These are phyloP conservation scores for Deroplatys truncata DNA, from an alignment of 2,888 invertebrate species.

Conservation along the genomic window DNA sequence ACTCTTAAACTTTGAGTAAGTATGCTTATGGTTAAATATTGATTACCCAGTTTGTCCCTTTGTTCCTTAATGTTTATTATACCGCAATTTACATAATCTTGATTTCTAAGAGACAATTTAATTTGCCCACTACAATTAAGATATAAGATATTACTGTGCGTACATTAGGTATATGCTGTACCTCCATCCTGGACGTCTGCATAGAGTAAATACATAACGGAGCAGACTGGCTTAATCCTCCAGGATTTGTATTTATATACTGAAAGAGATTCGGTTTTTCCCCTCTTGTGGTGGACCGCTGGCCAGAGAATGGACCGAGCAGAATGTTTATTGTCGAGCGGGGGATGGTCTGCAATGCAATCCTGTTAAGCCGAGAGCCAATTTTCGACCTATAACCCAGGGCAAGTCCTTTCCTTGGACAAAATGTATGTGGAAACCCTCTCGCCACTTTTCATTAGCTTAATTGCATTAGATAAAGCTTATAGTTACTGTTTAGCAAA, in stretches of 20 bases:
- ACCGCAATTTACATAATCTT: no score
- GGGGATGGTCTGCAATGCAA: not conserved
- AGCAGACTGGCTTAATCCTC: not conserved
- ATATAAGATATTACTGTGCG: no score
- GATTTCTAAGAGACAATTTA: no score
- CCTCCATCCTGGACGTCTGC: not conserved
- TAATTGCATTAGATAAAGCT: conserved; percentile 12
- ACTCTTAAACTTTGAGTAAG: no score
- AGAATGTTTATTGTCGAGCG: not conserved
- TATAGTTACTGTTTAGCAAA: not conserved
- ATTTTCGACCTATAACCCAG: not conserved
- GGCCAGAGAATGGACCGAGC: not conserved
- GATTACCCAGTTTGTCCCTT: no score
- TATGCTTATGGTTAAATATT: no score
- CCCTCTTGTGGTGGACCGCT: conserved; percentile 1
- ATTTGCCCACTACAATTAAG: no score
- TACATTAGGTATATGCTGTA: no score
- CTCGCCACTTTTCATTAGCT: conserved; percentile 5
- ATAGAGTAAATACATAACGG: not conserved
- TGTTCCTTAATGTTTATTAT: no score
- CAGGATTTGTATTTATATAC: not conserved
- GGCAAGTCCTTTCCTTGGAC: not conserved
- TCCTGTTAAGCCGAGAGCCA: conserved; percentile 11
- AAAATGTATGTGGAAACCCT: not conserved
- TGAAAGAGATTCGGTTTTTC: not conserved